Evolutionary conservation across 2,797 vertebrate genomes (phyloP).

Genomic region (Hapalemur alaotrensis): DNA sequence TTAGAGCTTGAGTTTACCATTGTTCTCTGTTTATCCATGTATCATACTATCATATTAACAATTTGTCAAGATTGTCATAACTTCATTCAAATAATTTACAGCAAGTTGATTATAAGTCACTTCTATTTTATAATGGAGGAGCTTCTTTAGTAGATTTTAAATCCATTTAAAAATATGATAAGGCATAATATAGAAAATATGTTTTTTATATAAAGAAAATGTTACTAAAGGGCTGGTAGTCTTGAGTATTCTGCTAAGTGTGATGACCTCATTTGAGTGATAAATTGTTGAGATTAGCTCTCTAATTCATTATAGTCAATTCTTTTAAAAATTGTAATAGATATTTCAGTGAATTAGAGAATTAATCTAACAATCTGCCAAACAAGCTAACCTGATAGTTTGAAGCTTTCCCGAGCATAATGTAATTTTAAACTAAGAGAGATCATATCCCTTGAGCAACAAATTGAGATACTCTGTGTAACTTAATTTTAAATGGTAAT

Average conservation of each 20-base stretch:
- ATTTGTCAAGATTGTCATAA: background rate
- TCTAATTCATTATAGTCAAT: conserved; percentile 76
- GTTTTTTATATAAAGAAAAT: conserved; percentile 16
- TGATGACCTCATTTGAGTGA: conserved; percentile 69
- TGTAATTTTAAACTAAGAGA: conserved; percentile 74
- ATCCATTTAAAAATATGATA: background rate
- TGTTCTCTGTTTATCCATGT: background rate
- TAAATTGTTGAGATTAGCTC: conserved; percentile 73
- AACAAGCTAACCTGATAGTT: conserved; percentile 76
- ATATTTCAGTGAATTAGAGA: conserved; percentile 73
- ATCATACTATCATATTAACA: background rate
- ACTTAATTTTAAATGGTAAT: conserved; percentile 74
- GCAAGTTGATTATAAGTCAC: background rate
- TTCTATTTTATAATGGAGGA: background rate
- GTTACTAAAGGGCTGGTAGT: background rate
- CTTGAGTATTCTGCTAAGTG: conserved; percentile 36
- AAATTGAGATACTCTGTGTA: conserved; percentile 69
- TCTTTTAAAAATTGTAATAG: conserved; percentile 74
- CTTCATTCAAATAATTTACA: background rate
- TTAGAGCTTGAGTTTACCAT: background rate
- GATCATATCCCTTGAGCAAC: conserved; percentile 64
- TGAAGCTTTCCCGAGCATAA: conserved; percentile 68
- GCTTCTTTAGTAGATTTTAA: background rate
- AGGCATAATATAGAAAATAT: background rate
- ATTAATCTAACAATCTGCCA: conserved; percentile 73